Conservation (phyloP, 2,888 invertebrate genomes). For the Dilophus febrilis region DNA sequence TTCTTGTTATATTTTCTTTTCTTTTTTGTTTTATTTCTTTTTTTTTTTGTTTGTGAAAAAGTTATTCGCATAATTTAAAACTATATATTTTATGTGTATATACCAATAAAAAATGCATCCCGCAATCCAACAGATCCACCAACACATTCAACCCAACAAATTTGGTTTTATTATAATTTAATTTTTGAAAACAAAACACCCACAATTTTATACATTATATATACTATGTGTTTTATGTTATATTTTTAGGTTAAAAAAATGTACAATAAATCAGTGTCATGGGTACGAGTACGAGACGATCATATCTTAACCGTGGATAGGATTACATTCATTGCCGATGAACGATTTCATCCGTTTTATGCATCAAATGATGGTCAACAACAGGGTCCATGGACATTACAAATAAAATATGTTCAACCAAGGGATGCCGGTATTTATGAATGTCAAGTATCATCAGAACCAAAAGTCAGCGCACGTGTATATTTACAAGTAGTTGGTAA, state of each 20-base stretch:
- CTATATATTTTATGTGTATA: no score
- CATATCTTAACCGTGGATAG: slow-evolving; percentile 80
- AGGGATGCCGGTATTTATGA: slow-evolving; percentile 84
- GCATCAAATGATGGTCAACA: slow-evolving; percentile 40
- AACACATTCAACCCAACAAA: no score
- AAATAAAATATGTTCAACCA: slow-evolving; percentile 80
- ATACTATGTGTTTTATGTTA: slow-evolving; percentile 9
- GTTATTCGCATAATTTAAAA: no score
- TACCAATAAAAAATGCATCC: no score
- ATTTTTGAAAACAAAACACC: no score
- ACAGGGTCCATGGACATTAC: slow-evolving; percentile 71
- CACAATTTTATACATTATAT: no score
- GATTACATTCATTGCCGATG: slow-evolving; percentile 79
- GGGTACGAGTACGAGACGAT: slow-evolving; percentile 77
- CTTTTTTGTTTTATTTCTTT: neutral
- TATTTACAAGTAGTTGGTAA: slow-evolving; percentile 82
- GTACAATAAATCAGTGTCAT: slow-evolving; percentile 84
- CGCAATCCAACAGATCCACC: no score
- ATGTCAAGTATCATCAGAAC: slow-evolving; percentile 88
- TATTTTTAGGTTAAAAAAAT: slow-evolving; percentile 55
- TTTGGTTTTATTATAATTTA: no score
- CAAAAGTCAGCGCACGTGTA: slow-evolving; percentile 86
- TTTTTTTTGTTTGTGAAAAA: no score
- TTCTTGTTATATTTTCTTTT: neutral
- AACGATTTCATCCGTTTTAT: slow-evolving; percentile 74